Conservation (phyloP, 2,113 vertebrate species). For the Epinephelus moara region DNA sequence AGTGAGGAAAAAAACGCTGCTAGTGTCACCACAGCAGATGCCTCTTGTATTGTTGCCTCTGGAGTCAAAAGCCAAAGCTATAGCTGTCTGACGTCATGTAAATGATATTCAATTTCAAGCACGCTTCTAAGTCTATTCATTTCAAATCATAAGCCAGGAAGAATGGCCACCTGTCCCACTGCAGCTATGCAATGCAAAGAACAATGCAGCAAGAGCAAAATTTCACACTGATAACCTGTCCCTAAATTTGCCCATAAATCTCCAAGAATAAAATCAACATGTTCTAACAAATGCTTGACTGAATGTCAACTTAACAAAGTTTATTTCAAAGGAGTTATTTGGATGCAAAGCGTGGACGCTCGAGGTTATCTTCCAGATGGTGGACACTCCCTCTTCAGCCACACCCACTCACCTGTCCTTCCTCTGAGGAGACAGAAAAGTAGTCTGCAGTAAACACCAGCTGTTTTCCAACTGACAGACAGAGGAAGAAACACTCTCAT, state of each 20-base stretch:
- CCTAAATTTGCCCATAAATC: not conserved
- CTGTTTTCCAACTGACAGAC: constrained; percentile 67
- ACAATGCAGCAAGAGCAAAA: not conserved
- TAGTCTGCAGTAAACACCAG: constrained; percentile 63
- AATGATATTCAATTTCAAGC: constrained; percentile 57
- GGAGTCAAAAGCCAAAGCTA: constrained; percentile 49
- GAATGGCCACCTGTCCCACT: constrained; percentile 45
- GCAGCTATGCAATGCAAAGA: constrained; percentile 1
- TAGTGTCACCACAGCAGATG: constrained; percentile 38
- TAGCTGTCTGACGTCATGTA: constrained; percentile 46
- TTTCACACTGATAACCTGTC: constrained; percentile 17
- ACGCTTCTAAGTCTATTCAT: constrained; percentile 8
- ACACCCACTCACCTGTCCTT: constrained; percentile 70
- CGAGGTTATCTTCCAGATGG: constrained; percentile 43
- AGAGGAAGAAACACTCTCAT: constrained; percentile 22
- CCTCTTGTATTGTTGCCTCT: constrained; percentile 53
- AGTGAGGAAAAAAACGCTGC: not conserved
- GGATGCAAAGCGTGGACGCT: not conserved
- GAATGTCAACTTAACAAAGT: constrained; percentile 1
- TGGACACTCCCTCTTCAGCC: constrained; percentile 46
- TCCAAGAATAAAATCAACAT: not conserved
- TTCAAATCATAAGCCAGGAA: constrained; percentile 39
- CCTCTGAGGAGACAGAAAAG: constrained; percentile 39
- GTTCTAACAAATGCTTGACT: not conserved
- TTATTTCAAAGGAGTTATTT: not conserved